phyloP scores from a whole-genome alignment of 2,797 vertebrate species.

The Rhynchotus rufescens region DNA sequence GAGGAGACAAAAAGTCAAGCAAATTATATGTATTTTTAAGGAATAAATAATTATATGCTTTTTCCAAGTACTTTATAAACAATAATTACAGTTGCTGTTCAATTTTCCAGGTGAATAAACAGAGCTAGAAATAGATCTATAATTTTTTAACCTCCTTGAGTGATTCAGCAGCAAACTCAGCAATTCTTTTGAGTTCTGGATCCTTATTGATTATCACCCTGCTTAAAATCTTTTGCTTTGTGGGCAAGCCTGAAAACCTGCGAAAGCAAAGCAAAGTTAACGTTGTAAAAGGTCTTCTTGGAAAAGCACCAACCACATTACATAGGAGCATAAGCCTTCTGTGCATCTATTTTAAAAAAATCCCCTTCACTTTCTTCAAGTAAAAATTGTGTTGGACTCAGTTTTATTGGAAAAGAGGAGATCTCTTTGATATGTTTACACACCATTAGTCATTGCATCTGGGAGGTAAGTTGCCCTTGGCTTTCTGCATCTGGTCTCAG shows the following conservation, averaged over 20 bases:
- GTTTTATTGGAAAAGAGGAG: not conserved
- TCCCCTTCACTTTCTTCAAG: not conserved
- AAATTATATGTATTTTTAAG: not conserved
- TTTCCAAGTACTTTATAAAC: not conserved
- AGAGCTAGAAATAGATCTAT: not conserved
- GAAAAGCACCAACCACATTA: not conserved
- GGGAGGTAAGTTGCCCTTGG: constrained; percentile 56
- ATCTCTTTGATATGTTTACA: constrained; percentile 37
- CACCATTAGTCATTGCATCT: constrained; percentile 44
- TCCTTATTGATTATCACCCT: not conserved
- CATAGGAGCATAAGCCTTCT: not conserved
- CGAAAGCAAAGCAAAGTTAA: not conserved
- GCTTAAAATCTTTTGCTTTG: not conserved
- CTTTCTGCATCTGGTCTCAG: constrained; percentile 26
- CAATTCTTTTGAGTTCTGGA: not conserved
- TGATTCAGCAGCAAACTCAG: not conserved
- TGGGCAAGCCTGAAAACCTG: not conserved
- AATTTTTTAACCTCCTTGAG: not conserved
- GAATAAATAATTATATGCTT: not conserved
- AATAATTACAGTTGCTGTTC: not conserved
- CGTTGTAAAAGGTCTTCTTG: not conserved
- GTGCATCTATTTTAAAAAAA: not conserved
- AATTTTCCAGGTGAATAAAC: constrained; percentile 40
- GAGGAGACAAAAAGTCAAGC: not conserved
- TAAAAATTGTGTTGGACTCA: not conserved